Base-by-base conservation (phyloP, 2,113 vertebrate genomes). In the Ictalurus punctatus region DNA sequence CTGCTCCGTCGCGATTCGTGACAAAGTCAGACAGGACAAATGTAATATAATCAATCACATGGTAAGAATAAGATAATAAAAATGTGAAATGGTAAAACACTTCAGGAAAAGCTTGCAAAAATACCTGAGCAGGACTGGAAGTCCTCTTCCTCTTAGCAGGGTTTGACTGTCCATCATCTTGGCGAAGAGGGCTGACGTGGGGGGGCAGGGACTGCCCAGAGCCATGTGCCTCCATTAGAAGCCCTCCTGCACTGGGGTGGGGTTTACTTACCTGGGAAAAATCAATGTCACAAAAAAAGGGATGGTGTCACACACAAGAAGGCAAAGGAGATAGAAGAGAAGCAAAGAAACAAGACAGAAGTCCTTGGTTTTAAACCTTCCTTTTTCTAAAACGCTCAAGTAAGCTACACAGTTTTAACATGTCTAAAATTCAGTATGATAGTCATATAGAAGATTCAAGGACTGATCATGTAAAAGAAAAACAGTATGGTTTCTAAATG, bases 81-180 rank as follows among this genome's bases (percentile, higher is more conserved):
- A 73, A 21, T 5, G 17, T 40, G 71, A 40, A 37, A 16, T 37
- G 30, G 21, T n/a, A 67, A 67, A 67, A 71, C 14, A 71, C 14
- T 34, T 65, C 61, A 17, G 30, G 67, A 71, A 71, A 63, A 44
- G 59, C 0, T 56, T 21, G 27, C 30, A 16, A 71, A 14, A 14
- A 93, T 97, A 99, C 98, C 98, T 99, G 97, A 86, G 95, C 96
- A 93, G 98, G 98, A 96, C 97, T 99, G 95, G 97, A 97, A 91
- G 97, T 98, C 96, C 98, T 97, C 96, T 98, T 98, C 96, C 95
- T 98, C 96, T 99, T 99, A 95, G 97, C 98, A 92, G 97, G 98
- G 96, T 97, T 99, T 95, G 96, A 97, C 95, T 97, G 97, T 91
- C 96, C 95, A 94, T 98, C 97, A 92, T 96, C 95, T 96, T 98